A percentile compares a stretch with the other conserved stretches of the same genome.
Evolutionary conservation across 2,888 invertebrate genomes (phyloP).

Genomic region (Chrysolina oricalcia): DNA sequence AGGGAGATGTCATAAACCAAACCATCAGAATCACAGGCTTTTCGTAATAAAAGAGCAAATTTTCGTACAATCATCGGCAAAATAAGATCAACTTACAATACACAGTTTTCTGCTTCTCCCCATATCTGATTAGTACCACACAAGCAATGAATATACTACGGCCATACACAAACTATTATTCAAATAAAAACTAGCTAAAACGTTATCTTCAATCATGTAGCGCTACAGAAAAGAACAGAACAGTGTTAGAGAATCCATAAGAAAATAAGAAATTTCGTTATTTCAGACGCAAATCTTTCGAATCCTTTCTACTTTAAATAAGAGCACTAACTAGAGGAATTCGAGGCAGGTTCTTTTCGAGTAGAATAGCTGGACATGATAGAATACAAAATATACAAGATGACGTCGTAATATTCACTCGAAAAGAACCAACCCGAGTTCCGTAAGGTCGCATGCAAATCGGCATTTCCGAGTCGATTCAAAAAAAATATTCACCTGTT

Average conservation of each 20-base stretch:
- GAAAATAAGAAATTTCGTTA: background rate
- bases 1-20: too few species aligned
- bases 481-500: conserved; percentile 57
- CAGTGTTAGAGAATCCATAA: background rate
- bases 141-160: background rate
- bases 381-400: background rate
- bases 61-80: too few species aligned
- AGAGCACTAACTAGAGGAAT: background rate
- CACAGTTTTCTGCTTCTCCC: too few species aligned
- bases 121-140: background rate
- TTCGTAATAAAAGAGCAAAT: too few species aligned
- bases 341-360: background rate
- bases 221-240: conserved; percentile 4
- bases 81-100: too few species aligned
- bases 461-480: conserved; percentile 1
- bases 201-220: background rate
- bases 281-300: background rate
- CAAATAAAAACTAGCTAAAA: background rate
- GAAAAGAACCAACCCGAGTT: background rate
- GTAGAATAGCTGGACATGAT: background rate
- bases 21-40: too few species aligned
- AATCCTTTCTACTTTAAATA: background rate
- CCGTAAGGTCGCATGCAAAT: conserved; percentile 11
- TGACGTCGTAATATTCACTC: background rate
- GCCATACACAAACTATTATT: background rate